Evolutionary conservation across 2,888 invertebrate species (phyloP), one percentile per base, ranked within the genome.

Genomic region (Stenolophus ochropezus): DNA sequence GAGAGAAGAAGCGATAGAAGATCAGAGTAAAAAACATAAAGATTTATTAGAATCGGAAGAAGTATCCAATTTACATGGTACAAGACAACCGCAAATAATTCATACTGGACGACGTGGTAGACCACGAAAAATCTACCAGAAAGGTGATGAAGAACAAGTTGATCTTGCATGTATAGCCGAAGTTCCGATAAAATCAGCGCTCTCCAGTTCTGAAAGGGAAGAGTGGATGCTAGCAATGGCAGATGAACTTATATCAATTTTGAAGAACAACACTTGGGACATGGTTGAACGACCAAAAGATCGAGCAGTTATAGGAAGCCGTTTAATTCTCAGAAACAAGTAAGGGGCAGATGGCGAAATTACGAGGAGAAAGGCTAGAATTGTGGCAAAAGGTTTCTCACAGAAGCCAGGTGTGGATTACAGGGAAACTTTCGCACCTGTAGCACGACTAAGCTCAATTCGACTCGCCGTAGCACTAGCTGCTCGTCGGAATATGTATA

Each of bases 331-430:
- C 16, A 51, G n/a, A 14, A 51, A 51, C 16, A 51, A 51, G 16
- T 51, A 51, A 14, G 51, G 51, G 51, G 51, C 51, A 51, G 5
- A 51, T 51, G 51, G 14, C 51, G 51, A 51, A 51, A 51, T 51
- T 16, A 14, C 16, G 3, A 51, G 16, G 16, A 5, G 51, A 5
- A 16, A 16, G 16, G n/a, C n/a, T n/a, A n/a, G n/a, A n/a, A n/a
- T n/a, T n/a, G n/a, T n/a, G n/a, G n/a, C n/a, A n/a, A n/a, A 27
- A 27, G 27, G 27, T 27, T 27, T 27, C 27, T 27, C 27, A 27
- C 27, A n/a, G n/a, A n/a, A n/a, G n/a, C n/a, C n/a, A n/a, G n/a
- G n/a, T n/a, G n/a, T n/a, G n/a, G n/a, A n/a, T n/a, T n/a, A n/a
- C n/a, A n/a, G n/a, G n/a, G n/a, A 27, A 27, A 27, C 27, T 27